Evolutionary conservation across 2,888 invertebrate species (phyloP).

Genomic region (Chymomyza procnemis): DNA sequence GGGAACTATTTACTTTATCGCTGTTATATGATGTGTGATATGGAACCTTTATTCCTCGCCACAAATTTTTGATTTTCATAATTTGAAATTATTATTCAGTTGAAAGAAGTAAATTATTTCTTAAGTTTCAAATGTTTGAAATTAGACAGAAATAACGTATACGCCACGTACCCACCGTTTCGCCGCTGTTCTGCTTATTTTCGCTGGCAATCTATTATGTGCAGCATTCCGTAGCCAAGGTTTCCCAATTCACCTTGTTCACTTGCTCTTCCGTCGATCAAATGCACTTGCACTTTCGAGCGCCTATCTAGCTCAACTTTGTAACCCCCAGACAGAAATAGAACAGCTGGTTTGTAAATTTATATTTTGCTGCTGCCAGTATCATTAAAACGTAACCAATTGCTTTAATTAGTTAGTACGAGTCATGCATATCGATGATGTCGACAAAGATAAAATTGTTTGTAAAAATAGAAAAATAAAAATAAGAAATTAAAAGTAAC

Average conservation of each 20-base stretch:
- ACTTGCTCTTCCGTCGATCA: conserved; percentile 10
- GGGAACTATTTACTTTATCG: too few species aligned
- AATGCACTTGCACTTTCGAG: conserved; percentile 14
- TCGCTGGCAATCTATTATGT: not conserved
- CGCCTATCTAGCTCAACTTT: conserved; percentile 23
- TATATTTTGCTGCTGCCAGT: not conserved
- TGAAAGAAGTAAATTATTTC: too few species aligned
- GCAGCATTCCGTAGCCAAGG: not conserved
- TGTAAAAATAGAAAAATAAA: not conserved
- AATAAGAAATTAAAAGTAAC: not conserved
- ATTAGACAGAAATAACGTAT: too few species aligned
- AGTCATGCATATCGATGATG: not conserved
- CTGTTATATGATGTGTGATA: too few species aligned
- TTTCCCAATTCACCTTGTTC: conserved; percentile 17
- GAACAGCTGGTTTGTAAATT: not conserved
- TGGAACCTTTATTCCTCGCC: too few species aligned
- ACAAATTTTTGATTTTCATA: too few species aligned
- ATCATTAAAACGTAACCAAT: conserved; percentile 25
- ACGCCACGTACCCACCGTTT: too few species aligned
- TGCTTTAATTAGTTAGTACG: conserved; percentile 25
- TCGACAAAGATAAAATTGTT: not conserved
- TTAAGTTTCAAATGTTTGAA: too few species aligned
- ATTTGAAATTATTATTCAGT: too few species aligned
- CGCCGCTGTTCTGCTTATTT: not conserved
- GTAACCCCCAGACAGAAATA: conserved; percentile 21